Conservation (phyloP, 2,113 vertebrate genomes). For the Myrmecobius fasciatus region DNA sequence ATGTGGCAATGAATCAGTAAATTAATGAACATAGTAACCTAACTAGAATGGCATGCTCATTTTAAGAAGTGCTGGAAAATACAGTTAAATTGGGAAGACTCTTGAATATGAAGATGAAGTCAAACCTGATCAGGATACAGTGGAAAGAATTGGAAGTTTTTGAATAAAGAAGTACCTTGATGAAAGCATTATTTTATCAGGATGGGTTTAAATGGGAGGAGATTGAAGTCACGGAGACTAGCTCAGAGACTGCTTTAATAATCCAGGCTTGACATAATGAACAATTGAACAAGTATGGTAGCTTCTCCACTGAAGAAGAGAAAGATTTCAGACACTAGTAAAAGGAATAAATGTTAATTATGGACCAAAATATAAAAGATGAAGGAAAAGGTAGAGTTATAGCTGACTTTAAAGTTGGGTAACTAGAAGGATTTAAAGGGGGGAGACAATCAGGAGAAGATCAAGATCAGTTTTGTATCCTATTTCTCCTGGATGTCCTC, state of each 20-base stretch:
- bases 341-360: not conserved
- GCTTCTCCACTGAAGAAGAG: not conserved
- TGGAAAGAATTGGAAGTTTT: not conserved
- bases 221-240: not conserved
- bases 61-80: not conserved
- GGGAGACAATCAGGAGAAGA: not conserved
- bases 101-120: not conserved
- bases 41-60: not conserved
- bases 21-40: not conserved
- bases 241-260: not conserved
- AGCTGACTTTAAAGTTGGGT: not conserved
- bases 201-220: not conserved
- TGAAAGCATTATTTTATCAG: not conserved
- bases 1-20: not conserved
- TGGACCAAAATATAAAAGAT: not conserved
- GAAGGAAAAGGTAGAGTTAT: not conserved
- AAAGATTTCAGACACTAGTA: not conserved
- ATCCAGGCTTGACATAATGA: not conserved
- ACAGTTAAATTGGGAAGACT: not conserved
- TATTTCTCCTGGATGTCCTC: not conserved
- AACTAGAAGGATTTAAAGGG: slow-evolving; percentile 1
- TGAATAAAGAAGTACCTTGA: not conserved
- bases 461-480: not conserved
- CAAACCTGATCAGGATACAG: not conserved
- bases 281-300: not conserved